phyloP scores from a whole-genome alignment of 2,797 vertebrate species.

The Lacerta viridis region DNA sequence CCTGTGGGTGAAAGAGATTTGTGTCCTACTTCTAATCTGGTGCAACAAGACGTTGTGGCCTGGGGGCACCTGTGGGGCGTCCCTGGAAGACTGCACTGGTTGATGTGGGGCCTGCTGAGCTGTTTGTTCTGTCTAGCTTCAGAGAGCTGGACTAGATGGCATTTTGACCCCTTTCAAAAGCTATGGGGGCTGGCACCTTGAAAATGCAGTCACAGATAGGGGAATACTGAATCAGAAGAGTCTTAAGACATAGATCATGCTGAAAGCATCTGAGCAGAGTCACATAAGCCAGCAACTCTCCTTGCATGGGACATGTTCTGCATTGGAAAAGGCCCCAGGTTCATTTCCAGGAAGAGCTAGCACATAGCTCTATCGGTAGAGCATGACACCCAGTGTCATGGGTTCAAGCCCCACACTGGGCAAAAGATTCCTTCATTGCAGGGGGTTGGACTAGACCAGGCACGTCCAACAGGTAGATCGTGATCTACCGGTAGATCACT shows the following conservation, averaged over 20 bases:
- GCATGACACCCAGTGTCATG: too few species aligned
- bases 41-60: neutral
- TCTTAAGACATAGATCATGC: neutral
- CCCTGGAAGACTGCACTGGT: neutral
- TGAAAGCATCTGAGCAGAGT: neutral
- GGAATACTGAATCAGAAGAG: neutral
- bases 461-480: too few species aligned
- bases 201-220: neutral
- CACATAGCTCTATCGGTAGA: too few species aligned
- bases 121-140: neutral
- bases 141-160: neutral
- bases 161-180: neutral
- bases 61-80: neutral
- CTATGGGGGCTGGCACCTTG: neutral
- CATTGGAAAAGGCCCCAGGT: neutral
- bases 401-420: too few species aligned
- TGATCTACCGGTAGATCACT: too few species aligned
- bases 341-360: neutral
- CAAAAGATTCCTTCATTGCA: too few species aligned
- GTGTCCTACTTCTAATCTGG: neutral
- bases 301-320: neutral
- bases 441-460: too few species aligned
- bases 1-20: neutral
- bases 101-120: neutral
- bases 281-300: neutral